These are phyloP conservation scores for Apamea epomidion DNA, from an alignment of 2,888 invertebrate species.

Conservation along the genomic window DNA sequence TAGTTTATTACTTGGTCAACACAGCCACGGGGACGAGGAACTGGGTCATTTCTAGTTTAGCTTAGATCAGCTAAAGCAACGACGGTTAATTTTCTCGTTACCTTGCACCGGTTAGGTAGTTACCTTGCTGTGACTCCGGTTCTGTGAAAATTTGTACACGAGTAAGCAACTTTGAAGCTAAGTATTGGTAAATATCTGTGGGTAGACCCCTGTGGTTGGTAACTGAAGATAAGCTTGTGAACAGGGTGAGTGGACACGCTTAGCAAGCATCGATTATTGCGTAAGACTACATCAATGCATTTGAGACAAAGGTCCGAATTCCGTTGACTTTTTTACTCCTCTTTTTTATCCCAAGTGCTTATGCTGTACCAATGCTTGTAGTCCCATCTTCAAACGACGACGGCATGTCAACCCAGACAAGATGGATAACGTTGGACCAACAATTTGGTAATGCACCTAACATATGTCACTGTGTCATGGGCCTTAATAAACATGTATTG, in stretches of 20 bases:
- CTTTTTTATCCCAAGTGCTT: neutral
- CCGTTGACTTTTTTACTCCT: neutral
- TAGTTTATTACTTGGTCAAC: slow-evolving; percentile 3
- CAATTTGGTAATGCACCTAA: too few relatives aligned
- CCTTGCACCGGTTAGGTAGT: slow-evolving; percentile 9
- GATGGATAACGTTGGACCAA: neutral
- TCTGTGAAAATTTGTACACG: slow-evolving; percentile 30
- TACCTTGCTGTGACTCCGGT: neutral
- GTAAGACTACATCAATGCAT: neutral
- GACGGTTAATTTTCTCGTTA: slow-evolving; percentile 45
- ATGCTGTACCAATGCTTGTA: neutral
- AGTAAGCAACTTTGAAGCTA: slow-evolving; percentile 22
- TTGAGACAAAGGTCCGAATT: neutral
- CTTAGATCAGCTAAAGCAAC: slow-evolving; percentile 41
- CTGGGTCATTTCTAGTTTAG: slow-evolving; percentile 43
- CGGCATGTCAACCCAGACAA: neutral
- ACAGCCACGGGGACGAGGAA: slow-evolving; percentile 6
- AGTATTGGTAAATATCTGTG: slow-evolving; percentile 23
- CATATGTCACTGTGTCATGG: too few relatives aligned
- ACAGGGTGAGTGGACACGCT: neutral
- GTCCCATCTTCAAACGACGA: neutral
- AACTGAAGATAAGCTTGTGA: slow-evolving; percentile 14
- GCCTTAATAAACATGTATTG: too few relatives aligned
- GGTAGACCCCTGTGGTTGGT: neutral
- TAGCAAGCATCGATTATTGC: neutral